Percentiles rank a stretch among this genome's conserved stretches.
Conservation (phyloP, 2,888 invertebrate genomes). For the Dicycla oo region DNA sequence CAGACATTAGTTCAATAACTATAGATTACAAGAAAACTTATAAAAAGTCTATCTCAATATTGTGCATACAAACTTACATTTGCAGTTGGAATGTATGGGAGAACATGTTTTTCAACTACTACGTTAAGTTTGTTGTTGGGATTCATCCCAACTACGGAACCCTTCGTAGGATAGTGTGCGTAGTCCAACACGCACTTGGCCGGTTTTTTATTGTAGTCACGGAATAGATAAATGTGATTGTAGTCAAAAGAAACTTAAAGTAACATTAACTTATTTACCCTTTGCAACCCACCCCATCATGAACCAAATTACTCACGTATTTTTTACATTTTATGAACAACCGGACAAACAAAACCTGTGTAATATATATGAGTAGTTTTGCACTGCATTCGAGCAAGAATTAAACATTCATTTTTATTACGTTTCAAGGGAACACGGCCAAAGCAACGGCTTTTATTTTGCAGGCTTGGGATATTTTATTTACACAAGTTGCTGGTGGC, state of each 20-base stretch:
- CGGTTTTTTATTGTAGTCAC: background rate
- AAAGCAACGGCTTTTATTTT: slow-evolving; percentile 66
- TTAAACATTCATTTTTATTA: slow-evolving; percentile 76
- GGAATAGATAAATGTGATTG: background rate
- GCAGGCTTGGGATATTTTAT: slow-evolving; percentile 58
- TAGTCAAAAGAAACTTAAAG: background rate
- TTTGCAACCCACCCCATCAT: background rate
- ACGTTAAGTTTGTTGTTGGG: no score
- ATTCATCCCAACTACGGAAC: no score
- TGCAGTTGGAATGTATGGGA: no score
- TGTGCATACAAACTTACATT: no score
- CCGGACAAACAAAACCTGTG: slow-evolving; percentile 33
- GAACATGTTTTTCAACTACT: no score
- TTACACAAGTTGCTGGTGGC: slow-evolving; percentile 54
- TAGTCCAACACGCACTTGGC: no score
- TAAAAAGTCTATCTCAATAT: no score
- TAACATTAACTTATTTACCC: background rate
- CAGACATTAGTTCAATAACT: no score
- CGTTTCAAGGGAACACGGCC: slow-evolving; percentile 66
- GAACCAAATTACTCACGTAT: background rate
- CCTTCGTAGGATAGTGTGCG: no score
- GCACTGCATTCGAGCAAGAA: slow-evolving; percentile 68
- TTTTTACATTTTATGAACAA: slow-evolving; percentile 9
- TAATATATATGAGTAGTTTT: slow-evolving; percentile 42
- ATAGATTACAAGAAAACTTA: no score